These are phyloP conservation scores for Agrypnia vestita DNA, from an alignment of 1,140 invertebrate species.

Conservation along the genomic window DNA sequence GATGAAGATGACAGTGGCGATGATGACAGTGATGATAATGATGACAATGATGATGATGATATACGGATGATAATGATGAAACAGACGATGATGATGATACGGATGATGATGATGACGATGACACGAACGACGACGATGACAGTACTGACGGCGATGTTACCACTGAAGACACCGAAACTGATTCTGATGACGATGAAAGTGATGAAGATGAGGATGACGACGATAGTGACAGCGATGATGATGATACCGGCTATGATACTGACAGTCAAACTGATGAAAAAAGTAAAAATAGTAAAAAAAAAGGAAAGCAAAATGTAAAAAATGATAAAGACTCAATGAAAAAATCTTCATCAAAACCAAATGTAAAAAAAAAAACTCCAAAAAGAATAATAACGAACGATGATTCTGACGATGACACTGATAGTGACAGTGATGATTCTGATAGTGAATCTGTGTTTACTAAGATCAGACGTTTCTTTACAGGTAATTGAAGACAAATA, in stretches of 20 bases:
- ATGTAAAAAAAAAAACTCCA: constrained; percentile 43
- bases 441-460: constrained; percentile 72
- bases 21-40: constrained; percentile 66
- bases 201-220: constrained; percentile 72
- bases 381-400: constrained; percentile 58
- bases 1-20: constrained; percentile 70
- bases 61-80: constrained; percentile 70
- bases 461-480: constrained; percentile 70
- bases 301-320: constrained; percentile 36
- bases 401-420: constrained; percentile 67
- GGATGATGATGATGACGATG: constrained; percentile 68
- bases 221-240: constrained; percentile 70
- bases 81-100: constrained; percentile 72
- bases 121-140: constrained; percentile 68
- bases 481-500: constrained; percentile 71
- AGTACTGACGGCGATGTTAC: constrained; percentile 69
- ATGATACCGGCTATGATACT: constrained; percentile 69
- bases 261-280: constrained; percentile 62
- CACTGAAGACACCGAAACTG: constrained; percentile 72
- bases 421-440: constrained; percentile 70
- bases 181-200: constrained; percentile 68
- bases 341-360: constrained; percentile 22
- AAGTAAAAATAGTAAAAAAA: constrained; percentile 48
- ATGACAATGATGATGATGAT: constrained; percentile 69
- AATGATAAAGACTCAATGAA: not conserved